These are phyloP conservation scores for Penaeus indicus DNA, from an alignment of 1,140 invertebrate genomes.

Conservation along the genomic window DNA sequence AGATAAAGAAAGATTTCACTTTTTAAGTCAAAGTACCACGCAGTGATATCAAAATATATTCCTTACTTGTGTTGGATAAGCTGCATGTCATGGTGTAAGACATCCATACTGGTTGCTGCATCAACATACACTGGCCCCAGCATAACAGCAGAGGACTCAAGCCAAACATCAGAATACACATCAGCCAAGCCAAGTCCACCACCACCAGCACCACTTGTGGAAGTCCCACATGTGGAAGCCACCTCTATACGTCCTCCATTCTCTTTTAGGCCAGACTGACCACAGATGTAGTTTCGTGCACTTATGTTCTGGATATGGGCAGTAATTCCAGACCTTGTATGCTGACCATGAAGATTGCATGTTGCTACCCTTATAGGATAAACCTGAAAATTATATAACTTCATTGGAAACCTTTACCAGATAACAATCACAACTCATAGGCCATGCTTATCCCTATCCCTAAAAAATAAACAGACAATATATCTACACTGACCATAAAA, in stretches of 20 bases:
- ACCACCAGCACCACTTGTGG: slow-evolving; percentile 38
- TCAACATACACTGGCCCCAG: slow-evolving; percentile 93
- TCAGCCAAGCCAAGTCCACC: slow-evolving; percentile 8
- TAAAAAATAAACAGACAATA: too few relatives aligned
- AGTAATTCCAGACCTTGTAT: slow-evolving; percentile 91
- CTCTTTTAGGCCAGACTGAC: slow-evolving; percentile 32
- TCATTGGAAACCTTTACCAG: background rate
- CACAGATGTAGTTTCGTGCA: slow-evolving; percentile 70
- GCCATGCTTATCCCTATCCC: too few relatives aligned
- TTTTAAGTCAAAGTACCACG: too few relatives aligned
- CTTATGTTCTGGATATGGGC: slow-evolving; percentile 84
- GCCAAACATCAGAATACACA: slow-evolving; percentile 76
- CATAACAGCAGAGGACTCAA: slow-evolving; percentile 91
- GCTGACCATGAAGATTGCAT: slow-evolving; percentile 93
- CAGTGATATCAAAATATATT: too few relatives aligned
- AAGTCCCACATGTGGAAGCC: slow-evolving; percentile 51
- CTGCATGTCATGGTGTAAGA: slow-evolving; percentile 62
- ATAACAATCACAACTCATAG: too few relatives aligned
- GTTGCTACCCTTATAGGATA: slow-evolving; percentile 89
- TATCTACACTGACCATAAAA: too few relatives aligned
- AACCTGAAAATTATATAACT: slow-evolving; percentile 72
- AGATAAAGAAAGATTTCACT: too few relatives aligned
- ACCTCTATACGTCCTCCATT: slow-evolving; percentile 34
- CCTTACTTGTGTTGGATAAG: slow-evolving; percentile 60
- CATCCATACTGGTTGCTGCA: slow-evolving; percentile 81